Percentiles rank a stretch among this genome's conserved stretches.
Evolutionary conservation across 2,888 invertebrate species (phyloP).

Genomic region (Cryptocephalus primarius): DNA sequence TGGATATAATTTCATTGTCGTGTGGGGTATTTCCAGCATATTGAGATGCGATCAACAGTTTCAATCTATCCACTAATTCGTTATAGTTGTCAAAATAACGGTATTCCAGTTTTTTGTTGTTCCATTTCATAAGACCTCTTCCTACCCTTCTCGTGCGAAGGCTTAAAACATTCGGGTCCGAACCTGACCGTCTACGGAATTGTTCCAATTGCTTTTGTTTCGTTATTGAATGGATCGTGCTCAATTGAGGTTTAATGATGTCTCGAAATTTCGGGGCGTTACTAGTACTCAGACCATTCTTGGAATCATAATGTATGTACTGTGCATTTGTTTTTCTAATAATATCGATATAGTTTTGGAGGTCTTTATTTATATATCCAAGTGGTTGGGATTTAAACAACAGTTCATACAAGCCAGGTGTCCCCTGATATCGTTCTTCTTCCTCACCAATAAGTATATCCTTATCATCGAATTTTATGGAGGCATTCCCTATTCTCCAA

Average conservation of each 20-base stretch:
- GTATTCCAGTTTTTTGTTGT: conserved; percentile 6
- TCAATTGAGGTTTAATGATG: too few species aligned
- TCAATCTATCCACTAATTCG: conserved; percentile 23
- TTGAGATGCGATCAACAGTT: conserved; percentile 11
- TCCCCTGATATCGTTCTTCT: conserved; percentile 1
- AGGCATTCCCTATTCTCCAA: neutral
- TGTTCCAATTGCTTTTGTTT: too few species aligned
- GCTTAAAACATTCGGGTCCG: too few species aligned
- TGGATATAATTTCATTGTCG: conserved; percentile 28
- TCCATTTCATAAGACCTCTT: neutral
- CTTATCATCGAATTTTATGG: conserved; percentile 1
- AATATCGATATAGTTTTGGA: conserved; percentile 4
- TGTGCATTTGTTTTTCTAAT: too few species aligned
- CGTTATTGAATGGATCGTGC: too few species aligned
- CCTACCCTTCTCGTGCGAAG: too few species aligned
- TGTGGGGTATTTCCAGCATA: conserved; percentile 20
- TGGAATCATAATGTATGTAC: too few species aligned
- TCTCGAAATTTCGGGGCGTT: too few species aligned
- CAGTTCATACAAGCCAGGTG: conserved; percentile 3
- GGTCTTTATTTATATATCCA: neutral
- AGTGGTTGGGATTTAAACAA: conserved; percentile 2
- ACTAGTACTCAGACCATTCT: too few species aligned
- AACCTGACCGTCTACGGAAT: too few species aligned
- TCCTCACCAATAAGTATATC: neutral
- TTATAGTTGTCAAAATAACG: conserved; percentile 11